These are phyloP conservation scores for Alaudala cheleensis DNA, from an alignment of 2,113 vertebrate species.

Conservation along the genomic window DNA sequence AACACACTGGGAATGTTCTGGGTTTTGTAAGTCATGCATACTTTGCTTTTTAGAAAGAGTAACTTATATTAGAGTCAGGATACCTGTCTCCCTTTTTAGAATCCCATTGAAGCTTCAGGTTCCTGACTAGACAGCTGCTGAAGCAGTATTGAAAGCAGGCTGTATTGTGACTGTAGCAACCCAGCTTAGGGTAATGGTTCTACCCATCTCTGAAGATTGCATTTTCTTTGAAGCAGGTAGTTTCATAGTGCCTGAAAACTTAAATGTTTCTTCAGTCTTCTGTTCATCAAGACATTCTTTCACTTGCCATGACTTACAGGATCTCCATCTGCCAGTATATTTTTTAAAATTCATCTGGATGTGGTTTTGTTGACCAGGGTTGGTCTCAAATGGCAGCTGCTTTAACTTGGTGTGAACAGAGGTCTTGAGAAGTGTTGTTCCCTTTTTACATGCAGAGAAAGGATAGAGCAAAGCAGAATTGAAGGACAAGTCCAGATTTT, in stretches of 20 bases:
- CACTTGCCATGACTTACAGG: not conserved
- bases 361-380: not conserved
- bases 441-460: not conserved
- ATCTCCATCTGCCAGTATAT: not conserved
- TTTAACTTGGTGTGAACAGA: not conserved
- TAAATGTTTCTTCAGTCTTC: not conserved
- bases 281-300: not conserved
- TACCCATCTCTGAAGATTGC: not conserved
- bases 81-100: not conserved
- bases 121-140: not conserved
- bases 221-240: not conserved
- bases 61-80: not conserved
- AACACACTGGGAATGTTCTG: not conserved
- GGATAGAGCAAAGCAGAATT: not conserved
- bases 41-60: not conserved
- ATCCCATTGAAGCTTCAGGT: not conserved
- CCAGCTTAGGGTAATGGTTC: not conserved
- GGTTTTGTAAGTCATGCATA: not conserved
- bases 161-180: not conserved
- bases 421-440: not conserved
- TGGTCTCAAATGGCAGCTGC: not conserved
- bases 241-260: not conserved
- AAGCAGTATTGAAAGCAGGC: not conserved
- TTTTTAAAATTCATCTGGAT: not conserved
- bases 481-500: not conserved